A percentile compares a stretch with the other conserved stretches of the same genome.
Evolutionary conservation across 2,888 invertebrate species (phyloP).

Genomic region (Limnephilus auricula): DNA sequence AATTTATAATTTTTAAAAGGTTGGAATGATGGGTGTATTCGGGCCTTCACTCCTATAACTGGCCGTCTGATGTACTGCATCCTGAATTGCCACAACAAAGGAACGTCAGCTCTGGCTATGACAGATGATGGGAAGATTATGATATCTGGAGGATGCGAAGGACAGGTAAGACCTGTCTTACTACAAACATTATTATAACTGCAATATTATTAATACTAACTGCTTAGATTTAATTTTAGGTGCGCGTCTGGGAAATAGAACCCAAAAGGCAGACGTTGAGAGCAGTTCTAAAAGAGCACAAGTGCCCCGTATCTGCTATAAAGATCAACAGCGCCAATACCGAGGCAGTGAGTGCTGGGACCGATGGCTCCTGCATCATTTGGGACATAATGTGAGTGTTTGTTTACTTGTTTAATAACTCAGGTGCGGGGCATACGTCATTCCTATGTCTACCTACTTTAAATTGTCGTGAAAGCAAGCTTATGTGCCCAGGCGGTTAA

Average conservation of each 20-base stretch:
- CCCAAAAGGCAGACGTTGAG: slow-evolving; percentile 82
- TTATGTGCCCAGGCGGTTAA: too few species aligned
- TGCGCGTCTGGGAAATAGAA: slow-evolving; percentile 87
- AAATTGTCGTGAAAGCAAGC: too few species aligned
- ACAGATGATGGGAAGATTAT: slow-evolving; percentile 84
- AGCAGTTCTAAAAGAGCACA: slow-evolving; percentile 92
- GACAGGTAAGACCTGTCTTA: slow-evolving; percentile 80
- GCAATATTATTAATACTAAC: background rate
- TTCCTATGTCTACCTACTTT: too few species aligned
- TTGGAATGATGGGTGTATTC: slow-evolving; percentile 90
- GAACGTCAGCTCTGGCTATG: slow-evolving; percentile 89
- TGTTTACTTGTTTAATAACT: background rate
- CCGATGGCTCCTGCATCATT: slow-evolving; percentile 95
- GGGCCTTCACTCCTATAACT: slow-evolving; percentile 89
- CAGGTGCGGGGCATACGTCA: too few species aligned
- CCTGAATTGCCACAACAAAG: slow-evolving; percentile 92
- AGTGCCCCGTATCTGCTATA: slow-evolving; percentile 90
- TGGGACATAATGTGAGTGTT: slow-evolving; percentile 89
- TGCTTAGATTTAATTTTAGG: slow-evolving; percentile 70
- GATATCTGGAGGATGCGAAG: slow-evolving; percentile 94
- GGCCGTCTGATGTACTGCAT: slow-evolving; percentile 90
- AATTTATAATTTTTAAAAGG: slow-evolving; percentile 70
- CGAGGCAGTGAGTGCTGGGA: slow-evolving; percentile 92
- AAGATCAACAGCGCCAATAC: slow-evolving; percentile 86
- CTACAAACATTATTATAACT: too few species aligned